A percentile compares a stretch with the other conserved stretches of the same genome.
Evolutionary conservation across 2,888 invertebrate species (phyloP).

Genomic region (Drosophila colorata): DNA sequence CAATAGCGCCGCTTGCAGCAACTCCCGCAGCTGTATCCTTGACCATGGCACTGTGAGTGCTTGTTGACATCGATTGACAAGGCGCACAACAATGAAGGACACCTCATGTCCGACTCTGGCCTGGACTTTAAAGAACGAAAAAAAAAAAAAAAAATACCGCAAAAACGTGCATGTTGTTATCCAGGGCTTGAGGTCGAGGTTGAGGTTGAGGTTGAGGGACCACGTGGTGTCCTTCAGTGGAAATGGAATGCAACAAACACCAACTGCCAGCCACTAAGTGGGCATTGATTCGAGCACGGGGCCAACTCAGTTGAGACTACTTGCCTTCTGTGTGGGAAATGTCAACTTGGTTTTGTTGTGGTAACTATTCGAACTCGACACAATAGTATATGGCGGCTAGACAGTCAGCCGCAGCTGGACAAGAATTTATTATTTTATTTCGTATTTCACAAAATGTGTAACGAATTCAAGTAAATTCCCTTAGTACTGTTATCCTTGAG

Average conservation of each 20-base stretch:
- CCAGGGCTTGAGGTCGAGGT: background rate
- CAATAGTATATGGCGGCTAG: conserved; percentile 26
- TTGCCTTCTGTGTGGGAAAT: conserved; percentile 39
- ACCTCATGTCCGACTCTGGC: conserved; percentile 24
- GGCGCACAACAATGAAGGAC: conserved; percentile 42
- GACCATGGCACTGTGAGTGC: conserved; percentile 64
- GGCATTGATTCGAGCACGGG: conserved; percentile 14
- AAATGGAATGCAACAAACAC: conserved; percentile 67
- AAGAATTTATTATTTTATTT: conserved; percentile 21
- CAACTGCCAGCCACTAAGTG: conserved; percentile 37
- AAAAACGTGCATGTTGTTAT: conserved; percentile 31
- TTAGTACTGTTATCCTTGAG: background rate
- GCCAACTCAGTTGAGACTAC: conserved; percentile 31
- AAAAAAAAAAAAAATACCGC: conserved; percentile 18
- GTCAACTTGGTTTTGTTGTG: conserved; percentile 45
- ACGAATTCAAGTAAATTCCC: background rate
- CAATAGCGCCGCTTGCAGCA: conserved; percentile 10
- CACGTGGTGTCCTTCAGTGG: conserved; percentile 67
- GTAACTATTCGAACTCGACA: conserved; percentile 15
- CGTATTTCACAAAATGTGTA: background rate
- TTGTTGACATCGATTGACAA: conserved; percentile 72
- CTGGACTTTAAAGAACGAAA: background rate
- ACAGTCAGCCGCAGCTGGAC: conserved; percentile 34
- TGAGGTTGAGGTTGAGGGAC: conserved; percentile 17
- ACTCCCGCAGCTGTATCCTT: conserved; percentile 46